Percentiles rank a stretch among this genome's conserved stretches.
These are phyloP conservation scores for Branchinecta lynchi DNA, from an alignment of 1,140 invertebrate genomes.

Conservation along the genomic window DNA sequence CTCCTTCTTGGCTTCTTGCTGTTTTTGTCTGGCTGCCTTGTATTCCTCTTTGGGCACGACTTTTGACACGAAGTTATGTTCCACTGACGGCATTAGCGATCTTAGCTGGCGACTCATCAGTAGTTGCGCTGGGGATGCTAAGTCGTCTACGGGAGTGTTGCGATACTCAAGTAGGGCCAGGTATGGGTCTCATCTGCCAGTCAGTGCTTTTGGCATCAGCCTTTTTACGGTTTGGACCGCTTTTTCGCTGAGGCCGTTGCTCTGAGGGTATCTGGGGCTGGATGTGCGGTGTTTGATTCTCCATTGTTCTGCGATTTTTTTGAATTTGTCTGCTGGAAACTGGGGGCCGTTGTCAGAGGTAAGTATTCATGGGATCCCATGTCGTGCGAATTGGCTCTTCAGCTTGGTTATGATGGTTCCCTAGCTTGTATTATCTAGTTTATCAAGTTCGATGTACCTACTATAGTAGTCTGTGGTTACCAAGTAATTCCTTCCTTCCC, in stretches of 20 bases:
- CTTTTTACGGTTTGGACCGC: constrained; percentile 23
- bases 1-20: too few species aligned
- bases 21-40: too few species aligned
- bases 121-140: too few species aligned
- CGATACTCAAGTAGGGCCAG: background rate
- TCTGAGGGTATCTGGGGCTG: constrained; percentile 11
- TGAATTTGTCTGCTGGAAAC: constrained; percentile 11
- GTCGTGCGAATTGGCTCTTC: constrained; percentile 9
- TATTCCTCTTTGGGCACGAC: too few species aligned
- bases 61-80: too few species aligned
- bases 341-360: constrained; percentile 14
- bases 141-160: too few species aligned
- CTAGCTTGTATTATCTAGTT: background rate
- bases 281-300: background rate
- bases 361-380: constrained; percentile 5
- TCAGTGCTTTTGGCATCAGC: constrained; percentile 24
- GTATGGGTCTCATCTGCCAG: background rate
- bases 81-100: too few species aligned
- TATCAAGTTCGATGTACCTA: background rate
- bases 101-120: too few species aligned
- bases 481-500: constrained; percentile 9
- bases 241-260: constrained; percentile 10
- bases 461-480: constrained; percentile 5
- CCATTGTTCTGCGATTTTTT: background rate
- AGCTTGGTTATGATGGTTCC: background rate